Base-by-base conservation (phyloP, 2,113 vertebrate genomes). In the Camelus bactrianus region DNA sequence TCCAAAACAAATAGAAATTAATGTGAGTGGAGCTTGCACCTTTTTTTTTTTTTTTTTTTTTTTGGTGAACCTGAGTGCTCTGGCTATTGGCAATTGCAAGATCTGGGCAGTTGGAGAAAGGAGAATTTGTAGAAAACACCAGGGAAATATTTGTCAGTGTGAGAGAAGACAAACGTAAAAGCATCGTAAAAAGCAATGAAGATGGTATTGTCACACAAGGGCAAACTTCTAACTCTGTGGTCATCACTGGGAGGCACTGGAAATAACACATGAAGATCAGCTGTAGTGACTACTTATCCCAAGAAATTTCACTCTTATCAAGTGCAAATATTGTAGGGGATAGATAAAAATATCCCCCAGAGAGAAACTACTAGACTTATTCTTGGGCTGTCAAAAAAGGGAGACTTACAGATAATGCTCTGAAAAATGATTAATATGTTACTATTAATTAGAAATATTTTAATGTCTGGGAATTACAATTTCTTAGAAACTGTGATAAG, bases 341-440 rank as follows among this genome's bases (percentile, higher is more conserved):
- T 83, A 86, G 56, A 85, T 26, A 0, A 56, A 26, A 82, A 89
- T 87, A 73, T 54, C 81, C 24, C 54, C 28, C 28, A 30, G 30
- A 69, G 38, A 94, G 48, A 94, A 77, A 92, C 28, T 35, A 26
- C 38, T 89, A 82, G 64, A 91, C 65, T 67, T 91, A 79, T 77
- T 95, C 56, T 91, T 88, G 42, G 42, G 62, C 54, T 93, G 32
- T 64, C 52, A 94, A 96, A 58, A 95, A 89, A 88, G 48, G 92
- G 92, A 50, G 32, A 58, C 62, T 95, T 80, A 81, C 30, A 42
- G 35, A 58, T 38, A 77, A 81, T 30, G 79, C 30, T 84, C 35
- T 82, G 48, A 89, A 89, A 87, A 93, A 92, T 70, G 56, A 92
- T 86, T 32, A 89, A 89, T 93, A 79, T 75, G 46, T 79, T 80